These are phyloP conservation scores for Periphyllus acericola DNA, from an alignment of 2,888 invertebrate species.

Conservation along the genomic window DNA sequence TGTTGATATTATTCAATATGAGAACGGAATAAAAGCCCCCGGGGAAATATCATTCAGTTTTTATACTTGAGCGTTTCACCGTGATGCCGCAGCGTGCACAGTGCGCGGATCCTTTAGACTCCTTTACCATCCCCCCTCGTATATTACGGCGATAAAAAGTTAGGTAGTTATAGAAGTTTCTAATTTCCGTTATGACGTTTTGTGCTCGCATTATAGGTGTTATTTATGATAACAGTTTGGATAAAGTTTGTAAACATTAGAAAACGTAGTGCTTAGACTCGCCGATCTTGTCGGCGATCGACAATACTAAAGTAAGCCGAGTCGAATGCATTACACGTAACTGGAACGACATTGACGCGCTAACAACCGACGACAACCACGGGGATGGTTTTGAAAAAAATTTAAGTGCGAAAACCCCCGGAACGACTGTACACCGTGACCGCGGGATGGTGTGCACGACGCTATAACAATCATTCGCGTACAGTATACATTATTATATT, in stretches of 20 bases:
- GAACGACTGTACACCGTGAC: no score
- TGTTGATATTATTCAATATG: background rate
- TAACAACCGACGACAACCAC: no score
- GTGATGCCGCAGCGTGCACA: background rate
- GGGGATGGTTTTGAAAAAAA: no score
- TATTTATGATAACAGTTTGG: constrained; percentile 19
- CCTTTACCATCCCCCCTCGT: background rate
- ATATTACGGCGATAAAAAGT: constrained; percentile 41
- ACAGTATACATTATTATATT: no score
- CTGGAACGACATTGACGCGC: background rate
- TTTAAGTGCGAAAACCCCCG: no score
- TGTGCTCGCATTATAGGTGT: constrained; percentile 4
- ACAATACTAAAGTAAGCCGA: no score
- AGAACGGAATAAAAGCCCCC: background rate
- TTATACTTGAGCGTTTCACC: constrained; percentile 10
- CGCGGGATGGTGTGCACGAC: no score
- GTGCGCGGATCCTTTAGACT: background rate
- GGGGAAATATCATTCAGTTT: constrained; percentile 16
- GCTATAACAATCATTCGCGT: no score
- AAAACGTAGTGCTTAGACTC: background rate
- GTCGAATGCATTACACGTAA: no score
- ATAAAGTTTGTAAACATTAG: constrained; percentile 34
- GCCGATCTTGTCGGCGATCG: background rate
- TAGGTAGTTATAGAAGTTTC: constrained; percentile 47
- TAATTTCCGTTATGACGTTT: constrained; percentile 45